A percentile compares a stretch with the other conserved stretches of the same genome.
Conservation (phyloP, 2,113 vertebrate species). For the Chamaea fasciata region DNA sequence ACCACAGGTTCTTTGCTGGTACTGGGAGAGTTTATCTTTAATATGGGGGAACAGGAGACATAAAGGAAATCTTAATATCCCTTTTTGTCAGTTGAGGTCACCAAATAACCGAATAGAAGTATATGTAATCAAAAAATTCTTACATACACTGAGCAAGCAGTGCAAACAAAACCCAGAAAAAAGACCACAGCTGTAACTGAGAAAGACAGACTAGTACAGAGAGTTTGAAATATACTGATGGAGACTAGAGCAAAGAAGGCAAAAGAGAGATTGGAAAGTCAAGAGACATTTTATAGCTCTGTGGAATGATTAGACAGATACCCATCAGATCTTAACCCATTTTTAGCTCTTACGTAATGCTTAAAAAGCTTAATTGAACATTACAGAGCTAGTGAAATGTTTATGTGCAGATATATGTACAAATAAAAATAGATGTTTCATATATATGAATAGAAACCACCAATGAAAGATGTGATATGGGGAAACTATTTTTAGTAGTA, state of each 20-base stretch:
- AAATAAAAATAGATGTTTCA: not conserved
- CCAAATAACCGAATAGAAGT: not conserved
- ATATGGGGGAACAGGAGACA: not conserved
- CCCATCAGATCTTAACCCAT: not conserved
- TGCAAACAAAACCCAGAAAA: not conserved
- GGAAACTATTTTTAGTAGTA: not conserved
- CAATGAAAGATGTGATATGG: not conserved
- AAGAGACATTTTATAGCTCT: not conserved
- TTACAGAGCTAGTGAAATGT: not conserved
- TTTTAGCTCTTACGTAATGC: not conserved
- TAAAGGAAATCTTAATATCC: not conserved
- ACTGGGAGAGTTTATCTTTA: not conserved
- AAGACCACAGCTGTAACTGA: not conserved
- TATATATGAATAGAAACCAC: not conserved
- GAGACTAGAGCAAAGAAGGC: not conserved
- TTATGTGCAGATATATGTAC: too few relatives aligned
- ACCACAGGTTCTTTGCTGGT: not conserved
- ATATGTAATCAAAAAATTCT: not conserved
- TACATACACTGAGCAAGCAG: not conserved
- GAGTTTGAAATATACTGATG: not conserved
- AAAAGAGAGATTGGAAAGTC: not conserved
- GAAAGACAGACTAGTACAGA: not conserved
- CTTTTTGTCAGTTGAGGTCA: not conserved
- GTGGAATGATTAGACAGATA: not conserved
- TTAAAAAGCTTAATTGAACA: not conserved